Evolutionary conservation across 2,888 invertebrate species (phyloP), one percentile per base, ranked within the genome.

Genomic region (Caenorhabditis parvicauda): DNA sequence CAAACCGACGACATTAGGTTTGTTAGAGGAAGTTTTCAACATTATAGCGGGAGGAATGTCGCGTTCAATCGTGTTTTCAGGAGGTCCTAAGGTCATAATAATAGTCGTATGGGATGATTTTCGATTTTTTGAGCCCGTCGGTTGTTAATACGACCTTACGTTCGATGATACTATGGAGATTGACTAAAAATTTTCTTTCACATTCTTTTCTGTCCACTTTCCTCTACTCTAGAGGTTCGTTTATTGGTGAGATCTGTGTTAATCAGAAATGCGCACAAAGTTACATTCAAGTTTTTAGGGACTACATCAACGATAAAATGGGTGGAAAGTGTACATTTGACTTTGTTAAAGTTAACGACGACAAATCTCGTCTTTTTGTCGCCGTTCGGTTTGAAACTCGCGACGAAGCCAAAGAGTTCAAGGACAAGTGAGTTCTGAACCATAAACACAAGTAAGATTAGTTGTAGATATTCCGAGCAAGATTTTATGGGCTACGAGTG

Each of bases 361-460:
- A 80, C 55, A 46, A 68, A n/a, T 35, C 32, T 7, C 60, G 64
- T 14, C 60, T 77, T 29, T 79, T 75, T 48, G 73, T 79, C 28
- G 80, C 80, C 0, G 69, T 80, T 7, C 67, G 80, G 17, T 80
- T 80, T 56, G 79, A 76, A 25, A 64, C 66, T 12, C 63, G 75
- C 6, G 72, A 74, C 2, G 68, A 70, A 27, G 80, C 80, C 2
- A 68, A 67, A 29, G 59, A 68, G 29, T 68, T 70, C 48, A 71
- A 74, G 70, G 72, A 70, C 3, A 61, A 54, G 79, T 75, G 22
- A 46, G 29, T 27, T 46, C 4, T 14, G n/a, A n/a, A n/a, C n/a
- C n/a, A n/a, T n/a, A n/a, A n/a, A n/a, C n/a, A n/a, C n/a, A n/a
- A n/a, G n/a, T n/a, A 46, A 19, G 25, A 38, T 12, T 28, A 19